Evolutionary conservation across 2,113 vertebrate species (phyloP).

Genomic region (Chamaea fasciata): DNA sequence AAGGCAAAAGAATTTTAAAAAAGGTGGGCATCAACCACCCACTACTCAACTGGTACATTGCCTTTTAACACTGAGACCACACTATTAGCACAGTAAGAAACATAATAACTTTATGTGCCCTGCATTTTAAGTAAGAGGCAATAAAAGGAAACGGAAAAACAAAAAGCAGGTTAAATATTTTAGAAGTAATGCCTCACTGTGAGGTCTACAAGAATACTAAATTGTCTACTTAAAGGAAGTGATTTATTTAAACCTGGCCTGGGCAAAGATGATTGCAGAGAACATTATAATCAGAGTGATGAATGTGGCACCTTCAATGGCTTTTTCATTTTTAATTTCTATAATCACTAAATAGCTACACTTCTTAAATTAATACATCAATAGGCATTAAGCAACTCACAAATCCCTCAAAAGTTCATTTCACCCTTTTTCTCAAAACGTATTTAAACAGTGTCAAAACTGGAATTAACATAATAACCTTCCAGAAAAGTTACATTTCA

Average conservation of each 20-base stretch:
- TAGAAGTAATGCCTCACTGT: background rate
- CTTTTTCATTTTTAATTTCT: conserved; percentile 21
- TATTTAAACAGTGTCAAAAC: conserved; percentile 49
- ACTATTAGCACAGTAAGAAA: background rate
- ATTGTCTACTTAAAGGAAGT: background rate
- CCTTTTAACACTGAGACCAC: background rate
- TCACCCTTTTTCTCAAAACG: conserved; percentile 12
- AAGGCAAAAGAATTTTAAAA: background rate
- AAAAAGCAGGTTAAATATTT: background rate
- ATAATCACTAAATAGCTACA: conserved; percentile 31
- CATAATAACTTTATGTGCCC: background rate
- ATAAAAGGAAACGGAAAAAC: background rate
- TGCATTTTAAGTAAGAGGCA: background rate
- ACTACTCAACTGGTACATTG: background rate
- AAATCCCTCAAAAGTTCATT: conserved; percentile 46
- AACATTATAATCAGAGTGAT: background rate
- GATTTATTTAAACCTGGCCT: conserved; percentile 21
- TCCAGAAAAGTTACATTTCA: conserved; percentile 44
- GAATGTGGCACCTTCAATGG: background rate
- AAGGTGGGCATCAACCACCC: background rate
- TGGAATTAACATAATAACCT: conserved; percentile 45
- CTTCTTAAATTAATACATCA: conserved; percentile 44
- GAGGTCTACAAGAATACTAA: background rate
- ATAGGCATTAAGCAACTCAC: conserved; percentile 1
- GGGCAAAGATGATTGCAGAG: conserved; percentile 1